Percentiles rank a stretch among this genome's conserved stretches.
Conservation (phyloP, 2,113 vertebrate genomes). For the Phalacrocorax brasilianus region DNA sequence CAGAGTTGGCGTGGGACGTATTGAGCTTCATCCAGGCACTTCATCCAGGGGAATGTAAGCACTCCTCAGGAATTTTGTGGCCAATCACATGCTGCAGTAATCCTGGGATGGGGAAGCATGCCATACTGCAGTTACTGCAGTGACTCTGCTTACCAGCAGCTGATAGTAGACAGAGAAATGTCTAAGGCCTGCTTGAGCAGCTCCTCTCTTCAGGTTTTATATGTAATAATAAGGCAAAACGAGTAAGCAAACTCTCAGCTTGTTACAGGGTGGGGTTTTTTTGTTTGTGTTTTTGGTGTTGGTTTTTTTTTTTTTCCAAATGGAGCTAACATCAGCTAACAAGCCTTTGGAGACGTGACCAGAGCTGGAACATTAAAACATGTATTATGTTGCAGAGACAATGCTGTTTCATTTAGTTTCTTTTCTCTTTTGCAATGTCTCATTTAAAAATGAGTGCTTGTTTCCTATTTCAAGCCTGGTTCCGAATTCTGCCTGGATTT, state of each 20-base stretch:
- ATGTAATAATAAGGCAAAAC: not conserved
- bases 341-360: not conserved
- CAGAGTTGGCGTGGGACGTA: not conserved
- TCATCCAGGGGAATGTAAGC: not conserved
- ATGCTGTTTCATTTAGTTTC: not conserved
- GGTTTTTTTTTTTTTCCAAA: not conserved
- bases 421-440: not conserved
- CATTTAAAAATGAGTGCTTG: not conserved
- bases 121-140: rapidly evolving
- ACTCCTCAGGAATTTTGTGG: not conserved
- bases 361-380: not conserved
- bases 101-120: not conserved
- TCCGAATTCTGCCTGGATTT: not conserved
- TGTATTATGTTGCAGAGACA: not conserved
- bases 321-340: not conserved
- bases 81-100: not conserved
- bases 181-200: not conserved
- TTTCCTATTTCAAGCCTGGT: not conserved
- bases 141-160: not conserved
- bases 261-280: not conserved
- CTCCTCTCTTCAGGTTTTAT: not conserved
- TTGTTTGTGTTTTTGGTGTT: not conserved
- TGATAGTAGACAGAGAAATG: not conserved
- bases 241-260: not conserved
- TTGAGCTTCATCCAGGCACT: not conserved